Base-by-base conservation (phyloP, 2,888 invertebrate genomes). In the Eudasyphora cyanicolor region DNA sequence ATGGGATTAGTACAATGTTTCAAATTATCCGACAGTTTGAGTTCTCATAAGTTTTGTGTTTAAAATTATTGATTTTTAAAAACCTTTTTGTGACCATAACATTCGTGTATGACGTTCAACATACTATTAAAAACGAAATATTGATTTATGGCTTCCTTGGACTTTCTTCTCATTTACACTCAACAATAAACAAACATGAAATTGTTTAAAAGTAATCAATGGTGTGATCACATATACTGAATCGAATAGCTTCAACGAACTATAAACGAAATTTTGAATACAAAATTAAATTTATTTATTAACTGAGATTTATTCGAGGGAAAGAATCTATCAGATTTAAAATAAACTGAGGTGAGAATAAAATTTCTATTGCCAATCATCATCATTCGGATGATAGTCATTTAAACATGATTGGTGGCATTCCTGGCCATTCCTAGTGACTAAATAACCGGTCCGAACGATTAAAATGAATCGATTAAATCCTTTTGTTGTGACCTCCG, bases 41-140 rank as follows among this genome's bases (percentile, higher is more conserved):
- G 19, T 6, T 35, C 29, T 19, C 27, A 54, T 73, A 35, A 54
- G 19, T 51, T 51, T 17, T n/a, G 54, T 54, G 54, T 54, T 6
- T 14, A 57, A 73, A 73, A 73, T 73, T 73, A 73, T 73, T 73
- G 73, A 73, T 73, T 73, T 73, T 73, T 73, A 54, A 67, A 77
- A 57, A 32, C 74, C 27, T 27, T 76, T 57, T 10, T 57, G 14
- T 12, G 42, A 21, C 42, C 35, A 42, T 57, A 57, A 57, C 57
- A 7, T 27, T 57, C 10, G 24, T 1, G 14, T 21, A 12, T 57
- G 51, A 21, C 51, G 51, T 57, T 12, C 49, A 19, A 67, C 17
- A 12, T 12, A 32, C 19, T 19, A 27, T 7, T 3, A n/a, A 67
- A 42, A 3, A 38, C 12, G n/a, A 67, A 38, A 67, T 35, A 12